These are phyloP conservation scores for Plodia interpunctella DNA, from an alignment of 1,140 invertebrate species.

Conservation along the genomic window DNA sequence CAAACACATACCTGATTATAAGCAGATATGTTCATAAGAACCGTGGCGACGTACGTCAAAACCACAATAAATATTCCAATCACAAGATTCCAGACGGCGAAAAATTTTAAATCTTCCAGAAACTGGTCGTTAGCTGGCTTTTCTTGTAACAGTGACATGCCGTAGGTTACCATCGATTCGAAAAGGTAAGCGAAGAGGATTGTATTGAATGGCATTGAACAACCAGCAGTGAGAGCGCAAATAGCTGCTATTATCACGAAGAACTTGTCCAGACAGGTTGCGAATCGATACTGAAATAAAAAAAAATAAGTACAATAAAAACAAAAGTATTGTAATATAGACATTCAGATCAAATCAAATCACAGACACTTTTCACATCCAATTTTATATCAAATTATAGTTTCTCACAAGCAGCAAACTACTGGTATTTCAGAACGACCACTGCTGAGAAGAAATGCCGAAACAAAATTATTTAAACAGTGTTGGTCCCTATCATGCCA, in stretches of 20 bases:
- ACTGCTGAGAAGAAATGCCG: too few relatives aligned
- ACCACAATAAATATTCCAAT: slow-evolving; percentile 78
- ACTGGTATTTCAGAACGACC: too few relatives aligned
- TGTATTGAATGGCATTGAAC: slow-evolving; percentile 80
- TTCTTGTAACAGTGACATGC: slow-evolving; percentile 22
- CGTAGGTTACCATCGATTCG: slow-evolving; percentile 57
- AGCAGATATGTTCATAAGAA: slow-evolving; percentile 80
- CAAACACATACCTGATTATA: slow-evolving; percentile 80
- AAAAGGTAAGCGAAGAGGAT: slow-evolving; percentile 83
- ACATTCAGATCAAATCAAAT: too few relatives aligned
- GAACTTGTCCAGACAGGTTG: slow-evolving; percentile 75
- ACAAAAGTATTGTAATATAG: too few relatives aligned
- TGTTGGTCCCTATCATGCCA: too few relatives aligned
- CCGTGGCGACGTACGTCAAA: slow-evolving; percentile 79
- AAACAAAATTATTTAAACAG: too few relatives aligned
- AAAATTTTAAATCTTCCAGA: slow-evolving; percentile 62
- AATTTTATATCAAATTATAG: too few relatives aligned
- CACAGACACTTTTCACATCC: not conserved
- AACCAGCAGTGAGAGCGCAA: slow-evolving; percentile 77
- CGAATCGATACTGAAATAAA: slow-evolving; percentile 79
- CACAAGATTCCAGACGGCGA: slow-evolving; percentile 77
- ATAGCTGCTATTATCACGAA: slow-evolving; percentile 78
- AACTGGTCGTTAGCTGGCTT: slow-evolving; percentile 36
- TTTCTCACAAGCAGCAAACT: too few relatives aligned
- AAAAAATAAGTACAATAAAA: slow-evolving; percentile 6